Evolutionary conservation across 2,888 invertebrate species (phyloP).

Genomic region (Polydrusus tereticollis): DNA sequence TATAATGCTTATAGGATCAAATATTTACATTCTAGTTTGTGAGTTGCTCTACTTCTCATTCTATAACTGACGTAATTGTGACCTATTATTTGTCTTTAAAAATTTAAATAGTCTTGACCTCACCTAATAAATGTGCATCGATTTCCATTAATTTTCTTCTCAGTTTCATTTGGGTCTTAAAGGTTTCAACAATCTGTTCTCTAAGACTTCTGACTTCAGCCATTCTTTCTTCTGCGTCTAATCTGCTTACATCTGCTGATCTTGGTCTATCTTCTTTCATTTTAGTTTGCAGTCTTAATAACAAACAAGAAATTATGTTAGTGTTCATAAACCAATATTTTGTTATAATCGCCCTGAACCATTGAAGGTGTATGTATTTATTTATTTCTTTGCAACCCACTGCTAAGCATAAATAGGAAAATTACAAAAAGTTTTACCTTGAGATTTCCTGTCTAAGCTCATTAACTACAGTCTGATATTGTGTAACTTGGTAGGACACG

Average conservation of each 20-base stretch:
- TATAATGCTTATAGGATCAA: too few species aligned
- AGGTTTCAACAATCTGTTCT: constrained; percentile 89
- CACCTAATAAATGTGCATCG: constrained; percentile 83
- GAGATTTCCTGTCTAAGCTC: constrained; percentile 89
- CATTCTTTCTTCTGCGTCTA: constrained; percentile 60
- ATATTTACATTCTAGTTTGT: too few species aligned
- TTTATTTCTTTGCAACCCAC: background rate
- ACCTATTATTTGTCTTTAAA: background rate
- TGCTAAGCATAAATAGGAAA: background rate
- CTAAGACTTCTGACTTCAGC: constrained; percentile 75
- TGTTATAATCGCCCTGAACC: too few species aligned
- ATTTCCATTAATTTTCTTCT: constrained; percentile 89
- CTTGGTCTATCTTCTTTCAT: constrained; percentile 78
- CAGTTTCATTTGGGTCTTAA: constrained; percentile 93
- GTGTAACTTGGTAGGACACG: constrained; percentile 80
- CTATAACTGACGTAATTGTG: background rate
- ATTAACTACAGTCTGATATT: constrained; percentile 85
- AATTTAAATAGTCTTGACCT: background rate
- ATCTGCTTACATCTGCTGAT: constrained; percentile 66
- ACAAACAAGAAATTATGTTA: background rate
- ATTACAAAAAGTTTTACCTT: too few species aligned
- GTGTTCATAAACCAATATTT: too few species aligned
- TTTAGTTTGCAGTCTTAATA: constrained; percentile 77
- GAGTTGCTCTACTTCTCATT: too few species aligned
- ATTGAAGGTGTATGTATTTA: too few species aligned